Conservation (phyloP, 2,797 vertebrate genomes). For the Silurus lanzhouensis region DNA sequence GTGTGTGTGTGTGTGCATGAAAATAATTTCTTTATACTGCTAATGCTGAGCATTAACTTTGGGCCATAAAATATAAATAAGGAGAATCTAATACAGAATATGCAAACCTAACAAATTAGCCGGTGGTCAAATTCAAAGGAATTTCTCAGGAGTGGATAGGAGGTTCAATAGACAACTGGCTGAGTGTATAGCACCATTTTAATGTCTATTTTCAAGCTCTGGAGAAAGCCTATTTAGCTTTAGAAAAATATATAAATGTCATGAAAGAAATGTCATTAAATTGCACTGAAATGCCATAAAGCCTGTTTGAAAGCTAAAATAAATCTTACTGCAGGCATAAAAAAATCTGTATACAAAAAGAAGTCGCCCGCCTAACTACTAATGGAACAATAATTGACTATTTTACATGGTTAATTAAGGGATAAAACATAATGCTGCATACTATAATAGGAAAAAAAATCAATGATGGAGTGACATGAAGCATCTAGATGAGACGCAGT, state of each 20-base stretch:
- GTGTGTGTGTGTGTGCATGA: background rate
- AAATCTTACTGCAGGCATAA: background rate
- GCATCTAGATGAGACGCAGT: background rate
- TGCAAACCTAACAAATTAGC: background rate
- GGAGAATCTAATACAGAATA: background rate
- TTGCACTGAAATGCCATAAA: conserved; percentile 15
- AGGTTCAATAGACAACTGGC: background rate
- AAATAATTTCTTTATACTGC: background rate
- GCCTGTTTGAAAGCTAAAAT: background rate
- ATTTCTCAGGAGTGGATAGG: background rate
- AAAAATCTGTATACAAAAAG: conserved; percentile 3
- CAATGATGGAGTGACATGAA: background rate
- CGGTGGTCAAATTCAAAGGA: background rate
- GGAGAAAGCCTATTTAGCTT: background rate
- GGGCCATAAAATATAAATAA: background rate
- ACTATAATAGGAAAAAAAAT: background rate
- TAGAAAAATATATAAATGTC: conserved; percentile 1
- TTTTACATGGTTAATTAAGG: background rate
- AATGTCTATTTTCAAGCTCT: background rate
- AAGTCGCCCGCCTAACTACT: background rate
- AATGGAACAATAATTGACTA: background rate
- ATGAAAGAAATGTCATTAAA: background rate
- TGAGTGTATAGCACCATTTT: background rate
- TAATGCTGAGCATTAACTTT: background rate
- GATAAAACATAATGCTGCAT: background rate